Percentiles rank a stretch among this genome's conserved stretches.
phyloP scores from a whole-genome alignment of 1,140 invertebrate genomes.

The Triops longicaudatus region DNA sequence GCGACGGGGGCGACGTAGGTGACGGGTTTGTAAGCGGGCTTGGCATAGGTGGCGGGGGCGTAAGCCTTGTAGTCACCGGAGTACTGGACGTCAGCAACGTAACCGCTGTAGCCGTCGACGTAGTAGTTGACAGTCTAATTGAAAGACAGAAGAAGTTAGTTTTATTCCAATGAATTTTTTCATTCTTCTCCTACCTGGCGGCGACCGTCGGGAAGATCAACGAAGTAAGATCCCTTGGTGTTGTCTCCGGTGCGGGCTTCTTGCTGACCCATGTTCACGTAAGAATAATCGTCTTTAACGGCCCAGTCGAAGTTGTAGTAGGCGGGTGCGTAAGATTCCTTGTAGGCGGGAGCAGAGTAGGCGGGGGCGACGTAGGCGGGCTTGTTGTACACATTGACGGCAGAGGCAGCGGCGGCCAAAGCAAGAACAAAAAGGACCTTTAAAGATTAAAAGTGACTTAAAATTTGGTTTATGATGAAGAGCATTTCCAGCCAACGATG shows the following conservation, averaged over 20 bases:
- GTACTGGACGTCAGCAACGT: conserved; percentile 16
- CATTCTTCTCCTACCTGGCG: conserved; percentile 60
- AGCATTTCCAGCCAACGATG: too few relatives aligned
- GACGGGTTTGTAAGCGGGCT: too few relatives aligned
- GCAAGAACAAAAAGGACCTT: too few relatives aligned
- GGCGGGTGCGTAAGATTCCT: conserved; percentile 49
- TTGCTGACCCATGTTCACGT: conserved; percentile 68
- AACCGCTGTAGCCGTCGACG: conserved; percentile 3
- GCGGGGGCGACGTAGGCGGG: too few relatives aligned
- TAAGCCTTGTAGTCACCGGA: conserved; percentile 17
- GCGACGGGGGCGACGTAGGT: too few relatives aligned
- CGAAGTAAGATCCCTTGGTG: conserved; percentile 71
- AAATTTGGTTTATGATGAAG: too few relatives aligned
- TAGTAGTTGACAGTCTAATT: not conserved
- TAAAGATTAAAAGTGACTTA: too few relatives aligned
- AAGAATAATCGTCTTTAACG: conserved; percentile 64
- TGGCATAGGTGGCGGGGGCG: too few relatives aligned
- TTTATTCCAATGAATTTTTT: not conserved
- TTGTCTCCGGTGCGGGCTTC: conserved; percentile 69
- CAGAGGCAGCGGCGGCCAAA: too few relatives aligned
- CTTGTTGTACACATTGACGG: too few relatives aligned
- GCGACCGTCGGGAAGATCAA: conserved; percentile 73
- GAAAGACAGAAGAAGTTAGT: not conserved
- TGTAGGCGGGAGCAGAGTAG: too few relatives aligned
- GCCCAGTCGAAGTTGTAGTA: conserved; percentile 79